These are phyloP conservation scores for Enoplolaimus lenunculus DNA, from an alignment of 2,888 invertebrate genomes.

Conservation along the genomic window DNA sequence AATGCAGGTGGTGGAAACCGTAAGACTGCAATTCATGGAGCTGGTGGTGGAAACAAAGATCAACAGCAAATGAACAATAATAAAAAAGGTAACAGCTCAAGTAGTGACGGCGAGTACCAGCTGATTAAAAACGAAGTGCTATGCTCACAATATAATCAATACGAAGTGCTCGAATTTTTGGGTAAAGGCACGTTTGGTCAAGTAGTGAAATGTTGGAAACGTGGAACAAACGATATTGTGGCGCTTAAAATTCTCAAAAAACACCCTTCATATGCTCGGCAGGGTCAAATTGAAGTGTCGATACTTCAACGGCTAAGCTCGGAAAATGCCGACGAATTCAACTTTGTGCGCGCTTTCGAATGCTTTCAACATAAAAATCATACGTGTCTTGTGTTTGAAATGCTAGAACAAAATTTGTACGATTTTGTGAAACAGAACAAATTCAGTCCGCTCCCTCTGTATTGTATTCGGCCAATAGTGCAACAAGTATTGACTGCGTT, in stretches of 20 bases:
- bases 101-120: constrained; percentile 28
- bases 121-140: constrained; percentile 39
- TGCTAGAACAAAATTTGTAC: constrained; percentile 99
- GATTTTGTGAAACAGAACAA: constrained; percentile 99
- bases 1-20: too few species aligned
- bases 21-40: too few species aligned
- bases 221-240: constrained; percentile 98
- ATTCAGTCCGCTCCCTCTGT: constrained; percentile 92
- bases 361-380: constrained; percentile 99
- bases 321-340: constrained; percentile 97
- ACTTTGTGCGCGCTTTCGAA: constrained; percentile 98
- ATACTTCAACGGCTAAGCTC: constrained; percentile 52
- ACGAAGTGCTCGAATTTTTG: constrained; percentile 66
- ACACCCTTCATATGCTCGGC: constrained; percentile 98
- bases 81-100: not conserved
- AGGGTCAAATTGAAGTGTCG: constrained; percentile 97
- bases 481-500: constrained; percentile 82
- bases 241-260: constrained; percentile 99
- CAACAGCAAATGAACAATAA: too few species aligned
- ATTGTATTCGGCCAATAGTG: constrained; percentile 93
- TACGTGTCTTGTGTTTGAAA: constrained; percentile 97
- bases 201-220: constrained; percentile 99
- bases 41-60: too few species aligned
- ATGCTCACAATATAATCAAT: constrained; percentile 36
- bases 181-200: constrained; percentile 96